A percentile compares a stretch with the other conserved stretches of the same genome.
Conservation (phyloP, 2,797 vertebrate genomes). For the Sebastes iracundus region DNA sequence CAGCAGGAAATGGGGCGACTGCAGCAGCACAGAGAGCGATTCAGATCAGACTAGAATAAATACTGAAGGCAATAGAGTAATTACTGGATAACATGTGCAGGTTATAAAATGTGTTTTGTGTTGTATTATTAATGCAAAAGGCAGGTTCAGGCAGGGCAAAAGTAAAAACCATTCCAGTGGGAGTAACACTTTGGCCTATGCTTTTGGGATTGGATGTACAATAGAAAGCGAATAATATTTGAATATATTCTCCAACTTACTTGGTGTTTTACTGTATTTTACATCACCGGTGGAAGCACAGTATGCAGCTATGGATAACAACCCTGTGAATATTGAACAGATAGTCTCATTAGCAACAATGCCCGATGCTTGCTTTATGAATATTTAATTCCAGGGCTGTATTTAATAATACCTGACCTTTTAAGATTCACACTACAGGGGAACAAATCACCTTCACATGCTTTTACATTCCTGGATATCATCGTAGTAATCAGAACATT, state of each 20-base stretch:
- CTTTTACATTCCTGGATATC: neutral
- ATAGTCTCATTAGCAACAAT: constrained; percentile 13
- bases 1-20: constrained; percentile 7
- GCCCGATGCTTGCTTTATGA: neutral
- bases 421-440: neutral
- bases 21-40: neutral
- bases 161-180: neutral
- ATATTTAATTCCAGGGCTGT: constrained; percentile 26
- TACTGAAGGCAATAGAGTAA: neutral
- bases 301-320: neutral
- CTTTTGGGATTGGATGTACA: neutral
- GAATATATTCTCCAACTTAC: neutral
- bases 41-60: constrained; percentile 8
- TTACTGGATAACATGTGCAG: neutral
- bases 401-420: constrained; percentile 34
- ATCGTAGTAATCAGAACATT: neutral
- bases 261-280: neutral
- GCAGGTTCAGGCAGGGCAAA: neutral
- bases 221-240: neutral
- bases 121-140: neutral
- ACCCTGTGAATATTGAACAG: neutral
- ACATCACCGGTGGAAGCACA: neutral
- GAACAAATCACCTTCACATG: neutral
- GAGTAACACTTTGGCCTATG: neutral
- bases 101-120: neutral